phyloP scores from a whole-genome alignment of 1,140 invertebrate genomes.

The Lamellibrachia luymesi region DNA sequence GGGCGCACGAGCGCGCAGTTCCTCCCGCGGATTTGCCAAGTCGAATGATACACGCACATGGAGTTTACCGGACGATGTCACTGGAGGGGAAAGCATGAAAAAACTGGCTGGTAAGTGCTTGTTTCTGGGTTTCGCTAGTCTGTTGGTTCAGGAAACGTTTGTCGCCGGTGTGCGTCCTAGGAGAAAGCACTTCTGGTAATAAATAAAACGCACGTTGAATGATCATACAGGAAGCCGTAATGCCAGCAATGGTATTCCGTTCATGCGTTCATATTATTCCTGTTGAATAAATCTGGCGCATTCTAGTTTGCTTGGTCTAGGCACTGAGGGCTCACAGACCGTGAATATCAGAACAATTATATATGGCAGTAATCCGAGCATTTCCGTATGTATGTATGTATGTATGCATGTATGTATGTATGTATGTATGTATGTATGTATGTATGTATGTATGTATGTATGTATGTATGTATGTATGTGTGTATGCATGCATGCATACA shows the following conservation, averaged over 20 bases:
- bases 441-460: too few relatives aligned
- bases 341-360: neutral
- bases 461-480: too few relatives aligned
- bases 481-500: too few relatives aligned
- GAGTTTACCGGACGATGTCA: neutral
- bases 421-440: too few relatives aligned
- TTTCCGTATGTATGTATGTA: too few relatives aligned
- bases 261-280: neutral
- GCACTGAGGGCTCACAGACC: neutral
- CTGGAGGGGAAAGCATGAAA: neutral
- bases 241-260: neutral
- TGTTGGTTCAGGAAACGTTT: neutral
- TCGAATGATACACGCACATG: neutral
- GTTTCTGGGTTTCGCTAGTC: neutral
- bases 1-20: neutral
- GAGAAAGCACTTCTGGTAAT: neutral
- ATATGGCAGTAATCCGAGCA: neutral
- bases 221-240: neutral
- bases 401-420: too few relatives aligned
- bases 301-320: neutral
- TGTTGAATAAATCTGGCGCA: neutral
- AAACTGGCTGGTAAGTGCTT: neutral
- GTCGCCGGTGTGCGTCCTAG: neutral
- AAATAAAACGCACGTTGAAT: neutral
- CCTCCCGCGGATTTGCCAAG: neutral